Conservation (phyloP, 2,888 invertebrate genomes). For the Pilophorus perplexus region DNA sequence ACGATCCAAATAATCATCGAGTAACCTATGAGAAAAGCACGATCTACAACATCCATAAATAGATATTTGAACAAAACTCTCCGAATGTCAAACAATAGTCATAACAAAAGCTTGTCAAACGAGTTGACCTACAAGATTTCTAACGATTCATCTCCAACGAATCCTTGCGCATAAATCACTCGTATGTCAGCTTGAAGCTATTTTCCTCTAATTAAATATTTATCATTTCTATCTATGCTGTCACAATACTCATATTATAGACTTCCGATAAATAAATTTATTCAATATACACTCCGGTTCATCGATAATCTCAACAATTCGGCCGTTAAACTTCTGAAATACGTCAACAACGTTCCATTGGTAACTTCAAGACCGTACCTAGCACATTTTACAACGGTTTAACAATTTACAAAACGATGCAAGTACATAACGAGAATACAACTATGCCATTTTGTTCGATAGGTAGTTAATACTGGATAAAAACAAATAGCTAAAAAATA, state of each 20-base stretch:
- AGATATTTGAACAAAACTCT: neutral
- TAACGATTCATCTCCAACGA: neutral
- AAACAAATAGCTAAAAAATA: slow-evolving; percentile 22
- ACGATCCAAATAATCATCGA: too few species aligned
- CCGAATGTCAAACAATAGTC: neutral
- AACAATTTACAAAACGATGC: too few species aligned
- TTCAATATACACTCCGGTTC: too few species aligned
- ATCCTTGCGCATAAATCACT: neutral
- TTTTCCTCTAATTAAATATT: too few species aligned
- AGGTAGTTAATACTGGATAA: slow-evolving; percentile 13
- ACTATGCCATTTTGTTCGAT: slow-evolving; percentile 19
- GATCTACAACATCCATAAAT: slow-evolving; percentile 30
- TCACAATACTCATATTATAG: too few species aligned
- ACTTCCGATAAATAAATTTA: too few species aligned
- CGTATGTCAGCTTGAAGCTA: slow-evolving; percentile 1
- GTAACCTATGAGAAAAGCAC: slow-evolving; percentile 28
- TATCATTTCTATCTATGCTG: too few species aligned
- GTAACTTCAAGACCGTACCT: too few species aligned
- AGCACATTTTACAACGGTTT: too few species aligned
- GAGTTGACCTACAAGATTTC: neutral
- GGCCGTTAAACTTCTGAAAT: too few species aligned
- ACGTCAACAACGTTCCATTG: neutral
- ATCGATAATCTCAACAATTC: too few species aligned
- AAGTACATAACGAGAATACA: slow-evolving; percentile 19
- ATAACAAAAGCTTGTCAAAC: neutral